These are phyloP conservation scores for Sitta europaea DNA, from an alignment of 2,113 vertebrate species.

Conservation along the genomic window DNA sequence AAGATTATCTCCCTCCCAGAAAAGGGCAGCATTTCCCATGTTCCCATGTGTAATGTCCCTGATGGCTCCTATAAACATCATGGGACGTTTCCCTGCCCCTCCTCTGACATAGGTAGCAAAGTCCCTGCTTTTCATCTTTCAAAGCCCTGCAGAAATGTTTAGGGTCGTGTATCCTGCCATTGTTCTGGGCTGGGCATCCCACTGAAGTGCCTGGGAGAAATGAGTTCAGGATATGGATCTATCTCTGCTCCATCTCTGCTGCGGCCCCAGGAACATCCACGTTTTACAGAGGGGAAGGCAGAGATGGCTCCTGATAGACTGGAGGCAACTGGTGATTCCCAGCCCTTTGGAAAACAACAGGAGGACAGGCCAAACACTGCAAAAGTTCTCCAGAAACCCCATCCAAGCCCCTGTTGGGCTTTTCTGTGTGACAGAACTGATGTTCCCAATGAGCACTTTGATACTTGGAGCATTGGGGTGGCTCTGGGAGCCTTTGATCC, in stretches of 20 bases:
- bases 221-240: slow-evolving; percentile 55
- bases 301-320: slow-evolving; percentile 13
- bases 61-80: slow-evolving; percentile 47
- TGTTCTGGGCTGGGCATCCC: slow-evolving; percentile 62
- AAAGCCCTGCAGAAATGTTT: slow-evolving; percentile 13
- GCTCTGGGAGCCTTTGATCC: not conserved
- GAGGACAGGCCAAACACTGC: not conserved
- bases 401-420: not conserved
- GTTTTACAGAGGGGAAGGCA: not conserved
- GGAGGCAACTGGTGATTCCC: not conserved
- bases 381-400: not conserved
- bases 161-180: slow-evolving; percentile 62
- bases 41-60: slow-evolving; percentile 5
- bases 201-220: slow-evolving; percentile 55
- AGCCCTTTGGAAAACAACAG: not conserved
- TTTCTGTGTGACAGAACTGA: not conserved
- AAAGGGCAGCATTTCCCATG: slow-evolving; percentile 51
- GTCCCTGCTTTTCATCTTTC: slow-evolving; percentile 15
- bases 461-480: too few species aligned
- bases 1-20: slow-evolving; percentile 40
- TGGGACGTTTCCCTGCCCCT: not conserved
- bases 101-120: slow-evolving; percentile 14
- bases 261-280: not conserved
- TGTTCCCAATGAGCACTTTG: too few species aligned
- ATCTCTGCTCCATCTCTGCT: slow-evolving; percentile 50